Evolutionary conservation across 2,797 vertebrate species (phyloP).

Genomic region (Staurois parvus): DNA sequence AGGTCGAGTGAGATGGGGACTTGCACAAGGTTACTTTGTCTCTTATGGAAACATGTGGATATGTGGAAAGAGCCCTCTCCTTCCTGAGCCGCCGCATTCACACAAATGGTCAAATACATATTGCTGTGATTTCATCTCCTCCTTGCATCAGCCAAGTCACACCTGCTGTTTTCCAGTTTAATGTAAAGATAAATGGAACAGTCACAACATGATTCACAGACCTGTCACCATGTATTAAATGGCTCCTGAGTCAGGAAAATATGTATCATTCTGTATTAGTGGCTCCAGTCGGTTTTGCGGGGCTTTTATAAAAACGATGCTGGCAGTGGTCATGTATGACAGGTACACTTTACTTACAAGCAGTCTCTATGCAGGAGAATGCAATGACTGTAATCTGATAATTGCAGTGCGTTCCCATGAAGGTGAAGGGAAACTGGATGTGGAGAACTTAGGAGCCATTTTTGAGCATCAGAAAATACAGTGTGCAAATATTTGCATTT

Average conservation of each 20-base stretch:
- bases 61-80: constrained; percentile 41
- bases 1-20: constrained; percentile 32
- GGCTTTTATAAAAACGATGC: not conserved
- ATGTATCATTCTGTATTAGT: not conserved
- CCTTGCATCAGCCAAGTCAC: constrained; percentile 20
- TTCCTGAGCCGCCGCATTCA: not conserved
- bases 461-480: constrained; percentile 1
- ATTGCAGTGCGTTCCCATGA: not conserved
- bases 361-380: not conserved
- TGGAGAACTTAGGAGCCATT: not conserved
- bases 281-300: not conserved
- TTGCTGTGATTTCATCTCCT: not conserved
- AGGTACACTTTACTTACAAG: not conserved
- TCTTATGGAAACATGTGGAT: constrained; percentile 46
- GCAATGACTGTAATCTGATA: not conserved
- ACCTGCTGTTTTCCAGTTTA: constrained; percentile 31
- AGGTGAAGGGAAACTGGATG: not conserved
- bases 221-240: constrained; percentile 2
- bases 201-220: constrained; percentile 4
- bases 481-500: constrained; percentile 25
- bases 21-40: constrained; percentile 55
- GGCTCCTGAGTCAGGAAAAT: constrained; percentile 1
- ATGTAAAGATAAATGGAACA: constrained; percentile 9
- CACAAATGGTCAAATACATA: not conserved
- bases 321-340: not conserved